A percentile compares a stretch with the other conserved stretches of the same genome.
These are phyloP conservation scores for Orchesella flavescens DNA, from an alignment of 2,888 invertebrate genomes.

Conservation along the genomic window DNA sequence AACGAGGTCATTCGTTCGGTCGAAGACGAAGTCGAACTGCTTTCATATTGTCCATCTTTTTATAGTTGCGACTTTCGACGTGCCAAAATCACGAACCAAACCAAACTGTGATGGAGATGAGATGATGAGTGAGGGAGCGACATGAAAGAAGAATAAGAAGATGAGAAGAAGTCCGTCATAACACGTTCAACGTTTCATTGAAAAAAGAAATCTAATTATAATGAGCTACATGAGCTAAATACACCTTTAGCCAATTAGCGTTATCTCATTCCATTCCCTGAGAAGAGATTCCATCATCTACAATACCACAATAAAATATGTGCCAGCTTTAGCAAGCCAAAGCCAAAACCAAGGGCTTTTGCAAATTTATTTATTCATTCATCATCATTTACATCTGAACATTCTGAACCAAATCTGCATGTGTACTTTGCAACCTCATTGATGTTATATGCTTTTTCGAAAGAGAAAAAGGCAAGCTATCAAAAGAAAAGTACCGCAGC, in stretches of 20 bases:
- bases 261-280: conserved; percentile 23
- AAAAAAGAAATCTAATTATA: conserved; percentile 55
- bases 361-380: conserved; percentile 31
- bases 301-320: conserved; percentile 4
- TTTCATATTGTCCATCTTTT: conserved; percentile 18
- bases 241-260: conserved; percentile 46
- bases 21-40: too few species aligned
- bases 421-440: neutral
- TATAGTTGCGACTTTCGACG: conserved; percentile 18
- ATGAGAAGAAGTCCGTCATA: conserved; percentile 52
- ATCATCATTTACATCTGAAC: conserved; percentile 12
- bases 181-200: neutral
- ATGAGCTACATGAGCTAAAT: conserved; percentile 37
- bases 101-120: conserved; percentile 1
- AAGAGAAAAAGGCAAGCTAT: conserved; percentile 13
- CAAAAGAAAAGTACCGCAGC: conserved; percentile 11
- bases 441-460: neutral
- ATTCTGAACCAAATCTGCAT: too few species aligned
- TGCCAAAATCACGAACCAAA: neutral
- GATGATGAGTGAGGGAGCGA: conserved; percentile 21
- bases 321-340: neutral
- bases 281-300: conserved; percentile 20
- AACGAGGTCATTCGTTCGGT: conserved; percentile 41
- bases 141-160: conserved; percentile 25
- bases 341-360: neutral